Evolutionary conservation across 2,797 vertebrate species (phyloP).

Genomic region (Sebastes steindachneri): DNA sequence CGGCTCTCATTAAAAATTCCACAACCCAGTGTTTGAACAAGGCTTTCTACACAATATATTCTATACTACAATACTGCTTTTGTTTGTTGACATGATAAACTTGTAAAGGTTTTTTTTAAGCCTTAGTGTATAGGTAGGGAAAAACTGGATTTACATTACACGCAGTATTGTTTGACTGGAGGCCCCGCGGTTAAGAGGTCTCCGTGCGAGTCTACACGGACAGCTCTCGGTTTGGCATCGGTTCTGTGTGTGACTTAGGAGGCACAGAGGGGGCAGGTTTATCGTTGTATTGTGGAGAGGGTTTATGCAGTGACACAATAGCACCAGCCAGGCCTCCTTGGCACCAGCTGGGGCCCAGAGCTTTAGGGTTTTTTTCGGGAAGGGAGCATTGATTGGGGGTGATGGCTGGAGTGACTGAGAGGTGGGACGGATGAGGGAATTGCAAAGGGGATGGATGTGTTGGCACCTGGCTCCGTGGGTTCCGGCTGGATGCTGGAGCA

Average conservation of each 20-base stretch:
- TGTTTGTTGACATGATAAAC: slow-evolving; percentile 38
- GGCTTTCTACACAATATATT: slow-evolving; percentile 49
- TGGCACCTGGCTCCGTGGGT: slow-evolving; percentile 81
- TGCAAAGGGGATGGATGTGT: slow-evolving; percentile 76
- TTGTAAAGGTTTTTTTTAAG: neutral
- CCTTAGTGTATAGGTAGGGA: neutral
- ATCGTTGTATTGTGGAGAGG: slow-evolving; percentile 61
- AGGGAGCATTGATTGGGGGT: slow-evolving; percentile 67
- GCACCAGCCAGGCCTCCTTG: slow-evolving; percentile 63
- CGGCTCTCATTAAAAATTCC: slow-evolving; percentile 71
- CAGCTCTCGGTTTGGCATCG: slow-evolving; percentile 50
- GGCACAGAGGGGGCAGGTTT: slow-evolving; percentile 59
- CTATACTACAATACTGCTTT: neutral
- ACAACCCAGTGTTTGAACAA: slow-evolving; percentile 64
- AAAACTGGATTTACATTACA: neutral
- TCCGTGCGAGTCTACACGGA: slow-evolving; percentile 52
- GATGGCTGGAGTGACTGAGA: slow-evolving; percentile 74
- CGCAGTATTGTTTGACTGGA: neutral
- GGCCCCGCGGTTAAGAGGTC: slow-evolving; percentile 37
- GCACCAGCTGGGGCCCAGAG: slow-evolving; percentile 48
- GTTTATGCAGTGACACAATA: slow-evolving; percentile 69
- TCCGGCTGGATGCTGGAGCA: slow-evolving; percentile 77
- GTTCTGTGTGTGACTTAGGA: slow-evolving; percentile 50
- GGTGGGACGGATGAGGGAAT: slow-evolving; percentile 68
- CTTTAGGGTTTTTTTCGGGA: slow-evolving; percentile 68